Evolutionary conservation across 2,888 invertebrate species (phyloP), one percentile per base, ranked within the genome.

Genomic region (Eupithecia exiguata): DNA sequence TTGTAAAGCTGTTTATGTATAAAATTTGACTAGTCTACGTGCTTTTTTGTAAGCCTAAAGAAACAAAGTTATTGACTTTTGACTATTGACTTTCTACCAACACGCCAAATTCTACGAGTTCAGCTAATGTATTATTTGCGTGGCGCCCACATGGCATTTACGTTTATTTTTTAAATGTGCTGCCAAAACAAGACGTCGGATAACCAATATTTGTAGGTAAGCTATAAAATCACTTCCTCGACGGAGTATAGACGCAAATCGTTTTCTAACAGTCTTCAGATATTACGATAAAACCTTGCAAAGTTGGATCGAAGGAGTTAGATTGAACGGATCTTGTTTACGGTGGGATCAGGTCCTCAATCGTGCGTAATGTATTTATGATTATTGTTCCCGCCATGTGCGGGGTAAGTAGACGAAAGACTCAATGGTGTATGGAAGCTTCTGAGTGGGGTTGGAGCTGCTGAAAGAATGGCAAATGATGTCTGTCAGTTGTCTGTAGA

Each of bases 311-410:
- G 90, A 94, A 92, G 91, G 91, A 90, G 90, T 90, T 90, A 82
- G 84, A 83, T 85, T 81, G 84, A 80, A 83, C 83, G 83, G 68
- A 84, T 80, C 81, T 91, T 93, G 93, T 94, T 93, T 92, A 92
- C 92, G 89, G 85, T 86, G 78, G 91, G 92, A 90, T 92, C 89
- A 86, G 87, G 84, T 87, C 88, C 86, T 89, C 92, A 91, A 94
- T 94, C 91, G 92, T 84, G 89, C 92, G 94, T 94, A 94, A 94
- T 94, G 94, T 94, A 94, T 94, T 94, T 94, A 94, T 94, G 92
- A 94, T 94, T 93, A 94, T 94, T 94, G 93, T 89, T 86, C 81
- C 82, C 88, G 85, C 85, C 80, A 79, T 82, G 82, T 80, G 81
- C 80, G 82, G 79, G 80, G 84, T 81, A 84, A 83, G 83, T 78